A percentile compares a stretch with the other conserved stretches of the same genome.
These are phyloP conservation scores for Calcarius lapponicus DNA, from an alignment of 2,797 vertebrate species.

Conservation along the genomic window DNA sequence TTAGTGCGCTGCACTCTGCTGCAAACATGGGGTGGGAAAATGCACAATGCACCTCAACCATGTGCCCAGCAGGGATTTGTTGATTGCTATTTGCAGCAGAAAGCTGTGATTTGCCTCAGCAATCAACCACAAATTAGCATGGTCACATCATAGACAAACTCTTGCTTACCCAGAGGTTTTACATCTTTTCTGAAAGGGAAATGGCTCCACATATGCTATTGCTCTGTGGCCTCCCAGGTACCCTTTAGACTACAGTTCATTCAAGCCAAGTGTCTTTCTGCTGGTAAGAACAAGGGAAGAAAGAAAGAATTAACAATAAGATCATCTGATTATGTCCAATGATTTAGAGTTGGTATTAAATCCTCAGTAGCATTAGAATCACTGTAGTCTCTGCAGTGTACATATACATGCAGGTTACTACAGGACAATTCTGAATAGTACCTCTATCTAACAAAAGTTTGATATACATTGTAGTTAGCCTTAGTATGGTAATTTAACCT, in stretches of 20 bases:
- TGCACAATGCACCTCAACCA: conserved; percentile 9
- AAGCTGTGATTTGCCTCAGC: conserved; percentile 39
- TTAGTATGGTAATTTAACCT: neutral
- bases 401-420: neutral
- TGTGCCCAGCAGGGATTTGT: neutral
- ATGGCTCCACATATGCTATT: neutral
- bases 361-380: neutral
- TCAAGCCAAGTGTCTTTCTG: neutral
- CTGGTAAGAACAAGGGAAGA: neutral
- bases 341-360: conserved; percentile 12
- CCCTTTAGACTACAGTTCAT: neutral
- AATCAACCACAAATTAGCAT: neutral
- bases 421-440: neutral
- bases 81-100: conserved; percentile 43
- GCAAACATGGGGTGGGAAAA: neutral
- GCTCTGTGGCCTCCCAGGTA: neutral
- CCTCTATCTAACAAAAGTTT: neutral
- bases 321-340: neutral
- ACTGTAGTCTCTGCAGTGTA: neutral
- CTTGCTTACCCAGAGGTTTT: neutral
- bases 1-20: neutral
- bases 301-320: neutral
- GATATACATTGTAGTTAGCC: neutral
- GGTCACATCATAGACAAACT: neutral
- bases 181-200: neutral